Conservation (phyloP, 2,888 invertebrate genomes). For the Theodoxus fluviatilis region DNA sequence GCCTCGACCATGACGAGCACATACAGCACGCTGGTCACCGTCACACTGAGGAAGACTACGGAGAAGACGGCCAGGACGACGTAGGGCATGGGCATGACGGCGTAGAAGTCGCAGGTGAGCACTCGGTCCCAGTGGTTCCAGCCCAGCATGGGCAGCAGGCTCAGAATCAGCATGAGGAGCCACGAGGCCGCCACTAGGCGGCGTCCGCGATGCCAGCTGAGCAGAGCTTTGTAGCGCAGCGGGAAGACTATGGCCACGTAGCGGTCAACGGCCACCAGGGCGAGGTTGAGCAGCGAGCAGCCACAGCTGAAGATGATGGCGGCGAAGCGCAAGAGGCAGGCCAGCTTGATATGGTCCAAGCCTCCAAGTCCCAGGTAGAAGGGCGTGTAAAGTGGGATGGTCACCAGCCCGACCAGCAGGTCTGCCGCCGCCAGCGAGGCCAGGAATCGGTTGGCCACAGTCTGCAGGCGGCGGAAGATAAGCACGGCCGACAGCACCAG, state of each 20-base stretch:
- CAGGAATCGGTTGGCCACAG: conserved; percentile 36
- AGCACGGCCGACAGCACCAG: conserved; percentile 36
- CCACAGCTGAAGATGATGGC: conserved; percentile 34
- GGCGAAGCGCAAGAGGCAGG: conserved; percentile 38
- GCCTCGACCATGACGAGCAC: conserved; percentile 35
- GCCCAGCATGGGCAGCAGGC: conserved; percentile 35
- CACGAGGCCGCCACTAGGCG: conserved; percentile 35
- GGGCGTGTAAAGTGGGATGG: conserved; percentile 37
- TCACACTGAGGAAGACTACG: conserved; percentile 30
- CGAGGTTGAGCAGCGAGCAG: conserved; percentile 36
- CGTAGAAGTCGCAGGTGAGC: conserved; percentile 36
- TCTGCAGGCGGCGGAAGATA: conserved; percentile 35
- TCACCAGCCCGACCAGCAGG: conserved; percentile 34
- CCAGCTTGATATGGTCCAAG: conserved; percentile 29
- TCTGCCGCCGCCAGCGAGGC: conserved; percentile 38
- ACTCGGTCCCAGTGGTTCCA: conserved; percentile 32
- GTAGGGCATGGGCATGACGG: conserved; percentile 32
- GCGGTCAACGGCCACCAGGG: conserved; percentile 39
- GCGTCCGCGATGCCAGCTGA: no score
- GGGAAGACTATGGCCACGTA: conserved; percentile 40
- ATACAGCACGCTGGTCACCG: conserved; percentile 32
- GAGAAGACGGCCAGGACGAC: conserved; percentile 32
- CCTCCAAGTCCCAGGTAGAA: conserved; percentile 32
- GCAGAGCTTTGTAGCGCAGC: conserved; percentile 35
- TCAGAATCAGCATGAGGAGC: conserved; percentile 33